A percentile compares a stretch with the other conserved stretches of the same genome.
phyloP scores from a whole-genome alignment of 2,797 vertebrate species.

The Pelodytes ibericus region DNA sequence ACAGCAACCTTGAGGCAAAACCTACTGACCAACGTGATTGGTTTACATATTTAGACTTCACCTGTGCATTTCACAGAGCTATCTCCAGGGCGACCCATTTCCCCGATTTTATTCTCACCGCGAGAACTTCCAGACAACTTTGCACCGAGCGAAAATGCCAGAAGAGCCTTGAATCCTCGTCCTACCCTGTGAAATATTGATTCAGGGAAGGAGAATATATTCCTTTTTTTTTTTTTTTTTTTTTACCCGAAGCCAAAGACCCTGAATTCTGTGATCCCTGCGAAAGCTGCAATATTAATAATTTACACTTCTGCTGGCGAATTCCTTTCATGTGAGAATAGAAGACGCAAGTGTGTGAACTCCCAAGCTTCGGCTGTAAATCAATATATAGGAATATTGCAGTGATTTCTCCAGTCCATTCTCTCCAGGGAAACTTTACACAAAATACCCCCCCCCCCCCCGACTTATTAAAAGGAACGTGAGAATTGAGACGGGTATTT shows the following conservation, averaged over 20 bases:
- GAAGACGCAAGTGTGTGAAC: conserved; percentile 5
- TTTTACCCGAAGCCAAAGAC: background rate
- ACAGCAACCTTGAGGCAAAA: too few relatives aligned
- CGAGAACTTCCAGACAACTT: background rate
- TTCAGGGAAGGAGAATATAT: background rate
- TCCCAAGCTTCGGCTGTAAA: background rate
- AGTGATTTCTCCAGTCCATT: too few relatives aligned
- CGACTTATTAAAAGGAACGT: too few relatives aligned
- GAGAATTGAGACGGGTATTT: too few relatives aligned
- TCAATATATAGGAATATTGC: conserved; percentile 39
- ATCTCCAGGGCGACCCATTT: too few relatives aligned
- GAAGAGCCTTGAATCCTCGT: background rate
- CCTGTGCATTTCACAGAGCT: too few relatives aligned
- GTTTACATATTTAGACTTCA: too few relatives aligned
- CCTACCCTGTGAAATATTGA: background rate
- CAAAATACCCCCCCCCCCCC: too few relatives aligned
- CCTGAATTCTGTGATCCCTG: background rate
- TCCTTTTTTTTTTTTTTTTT: background rate
- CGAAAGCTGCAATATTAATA: conserved; percentile 10
- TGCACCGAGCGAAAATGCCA: background rate
- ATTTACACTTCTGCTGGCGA: background rate
- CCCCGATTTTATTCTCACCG: too few relatives aligned
- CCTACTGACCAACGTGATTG: too few relatives aligned
- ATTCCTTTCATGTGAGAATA: background rate
- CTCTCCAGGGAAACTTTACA: too few relatives aligned